Evolutionary conservation across 2,888 invertebrate genomes (phyloP).

Genomic region (Tetragonula carbonaria): DNA sequence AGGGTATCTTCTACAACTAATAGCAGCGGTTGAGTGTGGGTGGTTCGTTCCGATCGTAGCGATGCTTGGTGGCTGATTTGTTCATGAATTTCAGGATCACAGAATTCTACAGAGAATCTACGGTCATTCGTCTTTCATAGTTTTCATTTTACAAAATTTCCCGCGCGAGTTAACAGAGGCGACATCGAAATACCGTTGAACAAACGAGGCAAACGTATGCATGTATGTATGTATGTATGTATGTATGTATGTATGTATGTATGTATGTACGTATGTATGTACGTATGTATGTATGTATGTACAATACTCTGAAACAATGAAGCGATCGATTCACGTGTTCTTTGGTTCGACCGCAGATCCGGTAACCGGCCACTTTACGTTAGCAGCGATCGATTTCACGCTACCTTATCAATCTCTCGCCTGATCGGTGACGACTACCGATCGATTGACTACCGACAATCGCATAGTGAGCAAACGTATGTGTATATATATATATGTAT

Average conservation of each 20-base stretch:
- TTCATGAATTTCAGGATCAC: neutral
- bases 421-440: neutral
- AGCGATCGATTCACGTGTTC: neutral
- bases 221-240: no score
- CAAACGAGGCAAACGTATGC: neutral
- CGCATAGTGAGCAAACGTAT: no score
- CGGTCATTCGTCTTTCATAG: neutral
- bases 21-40: no score
- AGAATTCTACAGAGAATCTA: neutral
- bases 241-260: no score
- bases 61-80: no score
- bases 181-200: neutral
- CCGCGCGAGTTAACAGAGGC: neutral
- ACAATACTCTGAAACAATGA: neutral
- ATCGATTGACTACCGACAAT: neutral
- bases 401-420: neutral
- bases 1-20: no score
- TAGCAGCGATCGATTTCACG: no score
- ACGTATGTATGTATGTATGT: no score
- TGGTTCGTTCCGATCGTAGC: no score
- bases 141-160: neutral
- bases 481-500: no score
- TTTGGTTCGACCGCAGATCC: conserved; percentile 2
- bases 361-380: neutral
- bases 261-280: no score